Percentiles rank a stretch among this genome's conserved stretches.
phyloP scores from a whole-genome alignment of 2,797 vertebrate genomes.

The Trachops cirrhosus region DNA sequence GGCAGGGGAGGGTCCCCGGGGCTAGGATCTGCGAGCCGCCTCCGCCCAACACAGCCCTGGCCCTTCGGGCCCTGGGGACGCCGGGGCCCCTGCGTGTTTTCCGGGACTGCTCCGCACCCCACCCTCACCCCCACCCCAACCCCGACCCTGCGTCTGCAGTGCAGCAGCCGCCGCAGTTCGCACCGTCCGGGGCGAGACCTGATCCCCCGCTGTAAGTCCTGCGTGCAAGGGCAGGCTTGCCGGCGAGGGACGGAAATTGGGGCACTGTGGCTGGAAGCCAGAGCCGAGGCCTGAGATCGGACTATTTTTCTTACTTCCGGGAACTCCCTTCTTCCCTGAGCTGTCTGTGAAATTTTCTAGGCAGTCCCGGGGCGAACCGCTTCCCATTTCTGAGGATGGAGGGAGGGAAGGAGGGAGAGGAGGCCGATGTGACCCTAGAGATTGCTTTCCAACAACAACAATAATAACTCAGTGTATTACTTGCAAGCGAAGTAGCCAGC shows the following conservation, averaged over 20 bases:
- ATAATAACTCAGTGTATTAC: accelerated
- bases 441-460: too few species aligned
- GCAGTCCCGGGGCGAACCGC: accelerated
- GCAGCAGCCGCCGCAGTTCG: accelerated
- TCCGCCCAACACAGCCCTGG: accelerated
- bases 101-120: not conserved
- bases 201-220: accelerated
- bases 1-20: not conserved
- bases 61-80: accelerated
- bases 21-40: too few species aligned
- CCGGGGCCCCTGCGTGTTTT: accelerated
- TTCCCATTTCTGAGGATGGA: too few species aligned
- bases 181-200: accelerated
- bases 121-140: not conserved
- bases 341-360: not conserved
- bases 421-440: accelerated
- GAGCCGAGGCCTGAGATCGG: accelerated
- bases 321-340: not conserved
- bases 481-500: accelerated
- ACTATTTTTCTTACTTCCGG: accelerated
- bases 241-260: accelerated
- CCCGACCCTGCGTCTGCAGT: accelerated
- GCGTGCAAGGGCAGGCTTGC: accelerated
- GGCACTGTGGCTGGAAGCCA: not conserved
- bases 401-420: not conserved